Evolutionary conservation across 2,888 invertebrate species (phyloP).

Genomic region (Mesoligia furuncula): DNA sequence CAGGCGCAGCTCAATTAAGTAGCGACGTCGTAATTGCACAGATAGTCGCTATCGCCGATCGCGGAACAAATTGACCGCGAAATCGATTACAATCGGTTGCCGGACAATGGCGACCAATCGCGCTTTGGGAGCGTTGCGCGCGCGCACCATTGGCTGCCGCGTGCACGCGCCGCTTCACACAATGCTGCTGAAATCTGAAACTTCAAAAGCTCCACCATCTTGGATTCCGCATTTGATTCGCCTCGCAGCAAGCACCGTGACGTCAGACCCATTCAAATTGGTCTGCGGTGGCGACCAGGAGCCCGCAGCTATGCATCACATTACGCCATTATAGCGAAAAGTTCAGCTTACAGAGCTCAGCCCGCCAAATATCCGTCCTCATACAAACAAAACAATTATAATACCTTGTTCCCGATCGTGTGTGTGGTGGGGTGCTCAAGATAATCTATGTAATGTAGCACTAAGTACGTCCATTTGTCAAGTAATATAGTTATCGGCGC

Average conservation of each 20-base stretch:
- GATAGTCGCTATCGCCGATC: slow-evolving; percentile 75
- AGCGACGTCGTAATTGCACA: slow-evolving; percentile 74
- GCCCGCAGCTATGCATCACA: neutral
- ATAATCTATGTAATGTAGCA: slow-evolving; percentile 15
- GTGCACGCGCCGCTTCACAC: slow-evolving; percentile 78
- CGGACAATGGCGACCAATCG: slow-evolving; percentile 71
- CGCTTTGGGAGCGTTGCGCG: slow-evolving; percentile 52
- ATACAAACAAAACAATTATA: neutral
- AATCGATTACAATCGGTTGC: slow-evolving; percentile 75
- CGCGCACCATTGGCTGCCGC: slow-evolving; percentile 69
- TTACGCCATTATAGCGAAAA: neutral
- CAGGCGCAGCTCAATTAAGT: slow-evolving; percentile 74
- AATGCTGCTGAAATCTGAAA: slow-evolving; percentile 82
- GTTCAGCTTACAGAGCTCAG: neutral
- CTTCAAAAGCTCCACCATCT: slow-evolving; percentile 70
- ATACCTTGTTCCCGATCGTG: neutral
- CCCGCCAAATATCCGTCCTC: neutral
- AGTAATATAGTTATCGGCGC: slow-evolving; percentile 49
- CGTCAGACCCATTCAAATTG: slow-evolving; percentile 49
- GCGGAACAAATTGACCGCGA: slow-evolving; percentile 84
- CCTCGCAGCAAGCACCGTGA: slow-evolving; percentile 65
- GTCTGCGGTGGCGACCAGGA: slow-evolving; percentile 9
- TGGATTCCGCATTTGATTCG: slow-evolving; percentile 75
- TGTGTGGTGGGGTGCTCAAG: slow-evolving; percentile 1
- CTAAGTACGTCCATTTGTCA: slow-evolving; percentile 39